Evolutionary conservation across 1,140 invertebrate genomes (phyloP).

Genomic region (Procambarus virginalis): DNA sequence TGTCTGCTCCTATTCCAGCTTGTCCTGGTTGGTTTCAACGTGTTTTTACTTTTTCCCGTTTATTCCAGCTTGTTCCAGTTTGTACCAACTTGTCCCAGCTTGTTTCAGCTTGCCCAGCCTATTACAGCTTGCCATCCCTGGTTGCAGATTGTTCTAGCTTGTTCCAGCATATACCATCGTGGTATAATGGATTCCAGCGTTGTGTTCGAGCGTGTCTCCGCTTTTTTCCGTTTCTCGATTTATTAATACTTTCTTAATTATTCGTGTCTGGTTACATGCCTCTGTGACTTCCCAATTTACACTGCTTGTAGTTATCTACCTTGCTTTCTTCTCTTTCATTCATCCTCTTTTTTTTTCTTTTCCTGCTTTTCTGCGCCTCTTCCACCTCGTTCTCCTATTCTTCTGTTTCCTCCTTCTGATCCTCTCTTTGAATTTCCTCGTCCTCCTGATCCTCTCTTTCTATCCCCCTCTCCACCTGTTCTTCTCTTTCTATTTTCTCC

Average conservation of each 20-base stretch:
- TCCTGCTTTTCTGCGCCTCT: background rate
- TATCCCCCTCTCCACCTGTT: background rate
- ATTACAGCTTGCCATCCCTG: too few species aligned
- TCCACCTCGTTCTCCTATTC: background rate
- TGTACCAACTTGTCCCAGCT: too few species aligned
- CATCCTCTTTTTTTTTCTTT: background rate
- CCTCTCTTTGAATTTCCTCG: background rate
- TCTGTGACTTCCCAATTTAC: too few species aligned
- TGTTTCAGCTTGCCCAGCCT: too few species aligned
- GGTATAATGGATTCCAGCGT: too few species aligned
- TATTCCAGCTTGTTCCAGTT: too few species aligned
- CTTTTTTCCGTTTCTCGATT: background rate
- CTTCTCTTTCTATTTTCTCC: background rate
- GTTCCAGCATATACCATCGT: too few species aligned
- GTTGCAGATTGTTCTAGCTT: too few species aligned
- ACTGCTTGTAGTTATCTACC: too few species aligned
- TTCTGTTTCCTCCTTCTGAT: background rate
- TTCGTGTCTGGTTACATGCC: background rate
- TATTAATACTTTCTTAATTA: background rate
- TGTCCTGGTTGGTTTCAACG: too few species aligned
- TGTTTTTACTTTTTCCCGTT: too few species aligned
- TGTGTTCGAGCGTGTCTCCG: background rate
- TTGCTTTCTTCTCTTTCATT: background rate
- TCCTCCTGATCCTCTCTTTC: background rate
- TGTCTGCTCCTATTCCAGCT: background rate